Base-by-base conservation (phyloP, 2,113 vertebrate genomes). In the Neofelis nebulosa region DNA sequence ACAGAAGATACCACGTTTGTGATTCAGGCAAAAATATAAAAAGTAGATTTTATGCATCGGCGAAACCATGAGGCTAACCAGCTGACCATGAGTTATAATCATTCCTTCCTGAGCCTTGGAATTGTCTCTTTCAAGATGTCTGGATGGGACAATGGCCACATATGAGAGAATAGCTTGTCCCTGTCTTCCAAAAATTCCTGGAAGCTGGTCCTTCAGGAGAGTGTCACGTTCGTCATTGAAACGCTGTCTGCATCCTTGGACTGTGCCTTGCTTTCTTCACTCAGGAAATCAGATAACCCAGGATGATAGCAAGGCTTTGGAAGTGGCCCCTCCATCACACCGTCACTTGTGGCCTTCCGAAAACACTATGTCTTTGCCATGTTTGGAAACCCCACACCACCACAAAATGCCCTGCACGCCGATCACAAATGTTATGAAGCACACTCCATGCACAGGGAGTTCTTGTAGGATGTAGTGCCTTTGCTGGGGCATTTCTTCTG, bases 401-500 rank as follows among this genome's bases (percentile, higher is more conserved):
- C 27, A 2, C 85, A 63, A 4, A 7, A 65, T 3, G 29, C 15
- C 55, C 38, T 31, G 23, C 2, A 2, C 45, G 18, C 66, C 12
- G 36, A 4, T 50, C 27, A 23, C 15, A 41, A 50, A 38, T 5
- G 9, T 16, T 8, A 1, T 23, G 3, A 38, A 27, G 7, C n/a
- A 29, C 0, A 0, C 8, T 66, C 33, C 12, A 1, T 66, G 52
- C 18, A 1, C 7, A 11, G 4, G 23, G 19, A 52, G 21, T 63
- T 88, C 73, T 66, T 65, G 21, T 1, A 27, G 41, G 27, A 7
- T 1, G 48, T 19, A 5, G 9, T 15, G 19, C 2, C 55, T 73
- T 57, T 69, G 31, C 3, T 33, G 23, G 3, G 18, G 13, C 68
- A 36, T 31, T 27, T 38, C 23, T 45, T 48, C 21, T 14, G 10